Evolutionary conservation across 2,888 invertebrate species (phyloP), one percentile per base, ranked within the genome.

Genomic region (Dasysyrphus albostriatus): DNA sequence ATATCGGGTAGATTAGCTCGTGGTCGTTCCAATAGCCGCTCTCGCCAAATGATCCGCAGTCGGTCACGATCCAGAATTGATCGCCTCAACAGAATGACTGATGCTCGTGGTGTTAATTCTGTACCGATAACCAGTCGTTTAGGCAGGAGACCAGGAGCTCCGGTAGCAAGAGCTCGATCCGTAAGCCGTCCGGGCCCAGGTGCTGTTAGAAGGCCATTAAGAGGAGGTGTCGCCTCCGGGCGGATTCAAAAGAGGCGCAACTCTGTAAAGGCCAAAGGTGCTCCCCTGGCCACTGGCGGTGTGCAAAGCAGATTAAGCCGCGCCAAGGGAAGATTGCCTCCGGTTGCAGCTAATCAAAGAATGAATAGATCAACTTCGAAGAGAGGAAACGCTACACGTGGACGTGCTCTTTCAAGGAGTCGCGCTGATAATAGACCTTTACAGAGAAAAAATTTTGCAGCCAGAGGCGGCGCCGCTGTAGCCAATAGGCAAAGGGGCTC

Each of bases 71-170:
- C 89, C 19, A 88, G 84, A 37, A 89, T 88, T 44, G 79, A 83
- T 54, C 88, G 88, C 49, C 24, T 69, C 54, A 49, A 14, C 34
- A 63, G 69, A 39, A 24, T 69, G 44, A 16, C 19, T 32, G 77
- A 69, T 32, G 63, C 24, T 10, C 37, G 75, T 44, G 58, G 29
- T 12, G n/a, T 65, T 5, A 47, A 59, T 4, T 61, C 88, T 49
- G 88, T 91, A 7, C 91, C 92, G 14, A 90, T 92, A 8, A 91
- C 91, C 88, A 90, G 92, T 14, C 92, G 92, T 8, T 88, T 92
- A 63, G 92, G 92, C 14, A 88, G 89, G 58, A 92, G 92, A 65
- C 89, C 90, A 3, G 89, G 89, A 47, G 83, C 80, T 24, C 89
- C 90, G 0, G 89, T 89, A 47, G 83, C 73, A 12, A 85, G 81